Base-by-base conservation (phyloP, 2,113 vertebrate species). In the Colinus virginianus region DNA sequence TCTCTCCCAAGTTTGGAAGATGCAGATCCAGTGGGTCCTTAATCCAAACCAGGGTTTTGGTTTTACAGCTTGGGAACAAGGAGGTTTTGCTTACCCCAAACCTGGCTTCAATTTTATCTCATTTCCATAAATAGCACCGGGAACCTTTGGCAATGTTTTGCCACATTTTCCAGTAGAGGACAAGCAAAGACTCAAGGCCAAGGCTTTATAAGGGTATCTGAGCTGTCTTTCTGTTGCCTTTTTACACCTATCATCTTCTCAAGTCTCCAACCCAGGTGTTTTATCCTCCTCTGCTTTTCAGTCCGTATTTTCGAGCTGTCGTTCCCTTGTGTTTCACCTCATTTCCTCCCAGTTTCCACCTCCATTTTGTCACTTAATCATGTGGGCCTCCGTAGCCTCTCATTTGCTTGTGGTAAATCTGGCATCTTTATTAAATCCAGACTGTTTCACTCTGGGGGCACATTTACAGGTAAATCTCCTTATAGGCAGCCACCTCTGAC, bases 101-200 rank as follows among this genome's bases (percentile, higher is more conserved):
- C 95, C 94, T 94, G 94, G 91, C 90, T 96, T 96, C 87, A 95
- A 96, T 96, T 96, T 96, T 91, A 96, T 95, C 95, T 95, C 48
- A 93, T 95, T 96, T 95, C 94, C 95, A 95, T 91, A 96, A 95
- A 95, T 94, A 96, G 93, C 90, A 95, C 68, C 45, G 89, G 87
- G 84, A 94, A 95, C 86, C 43, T 96, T 93, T 90, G 87, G 81
- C 78, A 80, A 93, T 87, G 61, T 76, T 87, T 94, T 94, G 91
- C 83, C 75, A 87, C 74, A 48, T 90, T 96, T 94, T 94, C 88
- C 84, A 80, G 84, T 20, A 36, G 58, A 95, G 32, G 53, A 76
- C 64, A 43, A 67, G 84, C 62, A 84, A 91, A 93, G 30, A 86
- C 78, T 91, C 81, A 82, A 68, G 87, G 70, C 90, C 78, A 40